Evolutionary conservation across 2,797 vertebrate species (phyloP).

Genomic region (Pteropus rufus): DNA sequence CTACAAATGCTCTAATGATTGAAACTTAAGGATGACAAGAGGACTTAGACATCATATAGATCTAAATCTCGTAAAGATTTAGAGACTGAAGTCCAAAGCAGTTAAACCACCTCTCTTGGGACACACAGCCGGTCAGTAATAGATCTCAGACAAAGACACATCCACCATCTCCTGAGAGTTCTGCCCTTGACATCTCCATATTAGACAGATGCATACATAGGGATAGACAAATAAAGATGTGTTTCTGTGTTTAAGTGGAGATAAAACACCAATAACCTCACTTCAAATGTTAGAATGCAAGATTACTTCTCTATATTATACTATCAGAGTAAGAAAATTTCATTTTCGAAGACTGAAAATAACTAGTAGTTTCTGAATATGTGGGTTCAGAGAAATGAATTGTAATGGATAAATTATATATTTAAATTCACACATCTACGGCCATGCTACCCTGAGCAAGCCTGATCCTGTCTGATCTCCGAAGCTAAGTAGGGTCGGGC

Average conservation of each 20-base stretch:
- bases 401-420: background rate
- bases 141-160: background rate
- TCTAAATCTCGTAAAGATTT: background rate
- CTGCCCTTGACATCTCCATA: background rate
- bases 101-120: background rate
- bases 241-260: background rate
- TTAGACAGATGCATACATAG: background rate
- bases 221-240: background rate
- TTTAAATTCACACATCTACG: background rate
- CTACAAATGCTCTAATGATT: background rate
- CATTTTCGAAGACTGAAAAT: background rate
- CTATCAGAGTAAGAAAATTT: background rate
- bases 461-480: too few species aligned
- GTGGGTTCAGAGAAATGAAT: background rate
- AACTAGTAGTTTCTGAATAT: background rate
- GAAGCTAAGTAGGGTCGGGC: too few species aligned
- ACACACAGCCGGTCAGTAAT: background rate
- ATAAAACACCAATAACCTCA: background rate
- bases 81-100: background rate
- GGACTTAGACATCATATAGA: background rate
- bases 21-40: background rate
- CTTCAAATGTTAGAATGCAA: background rate
- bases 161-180: background rate
- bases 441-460: background rate
- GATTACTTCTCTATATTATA: background rate